These are phyloP conservation scores for Cataglyphis rosenhaueri DNA, from an alignment of 2,888 invertebrate genomes.

Conservation along the genomic window DNA sequence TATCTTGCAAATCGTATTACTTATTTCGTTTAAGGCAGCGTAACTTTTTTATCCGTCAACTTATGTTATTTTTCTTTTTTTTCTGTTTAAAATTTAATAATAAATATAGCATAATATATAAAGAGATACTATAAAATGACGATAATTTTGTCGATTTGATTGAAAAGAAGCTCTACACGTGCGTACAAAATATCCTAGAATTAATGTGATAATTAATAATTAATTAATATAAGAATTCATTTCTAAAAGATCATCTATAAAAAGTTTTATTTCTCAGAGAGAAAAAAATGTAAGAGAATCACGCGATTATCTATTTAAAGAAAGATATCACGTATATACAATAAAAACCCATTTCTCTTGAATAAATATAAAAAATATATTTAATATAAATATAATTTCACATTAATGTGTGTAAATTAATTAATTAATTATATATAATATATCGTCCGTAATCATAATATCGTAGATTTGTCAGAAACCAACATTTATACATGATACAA, in stretches of 20 bases:
- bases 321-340: not conserved
- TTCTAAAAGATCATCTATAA: not conserved
- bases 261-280: not conserved
- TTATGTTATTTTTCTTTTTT: not conserved
- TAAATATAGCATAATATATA: not conserved
- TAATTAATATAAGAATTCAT: not conserved
- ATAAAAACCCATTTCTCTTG: not conserved
- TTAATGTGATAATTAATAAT: not conserved
- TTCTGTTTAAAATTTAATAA: not conserved
- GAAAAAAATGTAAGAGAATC: not conserved
- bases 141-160: not conserved
- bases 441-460: not conserved
- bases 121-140: not conserved
- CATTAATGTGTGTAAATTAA: not conserved
- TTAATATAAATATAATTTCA: no score
- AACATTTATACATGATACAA: conserved; percentile 2
- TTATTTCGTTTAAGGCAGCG: not conserved
- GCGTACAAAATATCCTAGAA: not conserved
- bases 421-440: not conserved
- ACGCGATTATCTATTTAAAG: not conserved
- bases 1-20: conserved; percentile 14
- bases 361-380: conserved; percentile 9
- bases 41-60: not conserved
- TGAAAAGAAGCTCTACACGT: not conserved
- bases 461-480: conserved; percentile 2